phyloP scores from a whole-genome alignment of 2,888 invertebrate genomes.

The Acleris emargana region DNA sequence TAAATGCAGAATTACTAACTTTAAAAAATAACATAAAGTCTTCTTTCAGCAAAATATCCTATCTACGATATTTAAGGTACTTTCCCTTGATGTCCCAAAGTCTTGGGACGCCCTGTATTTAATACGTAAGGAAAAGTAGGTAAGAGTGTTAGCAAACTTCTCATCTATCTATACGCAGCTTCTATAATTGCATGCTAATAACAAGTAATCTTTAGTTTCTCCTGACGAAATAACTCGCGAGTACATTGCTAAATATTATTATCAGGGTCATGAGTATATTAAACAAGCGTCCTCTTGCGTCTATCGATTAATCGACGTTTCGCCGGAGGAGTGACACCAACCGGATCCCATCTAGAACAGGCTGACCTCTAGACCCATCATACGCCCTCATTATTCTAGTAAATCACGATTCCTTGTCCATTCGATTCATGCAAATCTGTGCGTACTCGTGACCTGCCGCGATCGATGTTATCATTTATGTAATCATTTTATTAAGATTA shows the following conservation, averaged over 20 bases:
- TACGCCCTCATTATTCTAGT: constrained; percentile 55
- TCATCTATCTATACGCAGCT: constrained; percentile 14
- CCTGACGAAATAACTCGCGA: constrained; percentile 27
- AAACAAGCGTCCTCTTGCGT: constrained; percentile 17
- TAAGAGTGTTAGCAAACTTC: constrained; percentile 6
- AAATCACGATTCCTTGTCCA: constrained; percentile 58
- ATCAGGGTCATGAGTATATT: constrained; percentile 27
- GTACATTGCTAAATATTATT: constrained; percentile 22
- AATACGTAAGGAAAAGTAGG: background rate
- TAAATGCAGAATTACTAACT: no score
- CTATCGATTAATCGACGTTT: constrained; percentile 17
- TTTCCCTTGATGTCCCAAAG: no score
- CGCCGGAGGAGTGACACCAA: constrained; percentile 42
- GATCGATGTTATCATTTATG: constrained; percentile 41
- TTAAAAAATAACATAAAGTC: no score
- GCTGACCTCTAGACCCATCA: constrained; percentile 63
- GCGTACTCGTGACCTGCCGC: constrained; percentile 59
- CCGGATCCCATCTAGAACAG: constrained; percentile 62
- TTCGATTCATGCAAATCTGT: constrained; percentile 56
- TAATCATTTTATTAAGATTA: constrained; percentile 21
- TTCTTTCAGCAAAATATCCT: no score
- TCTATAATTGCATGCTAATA: constrained; percentile 26
- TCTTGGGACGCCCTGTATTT: no score
- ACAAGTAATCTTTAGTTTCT: constrained; percentile 22
- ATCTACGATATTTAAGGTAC: no score